Conservation (phyloP, 2,797 vertebrate species). For the Sebastes steindachneri region DNA sequence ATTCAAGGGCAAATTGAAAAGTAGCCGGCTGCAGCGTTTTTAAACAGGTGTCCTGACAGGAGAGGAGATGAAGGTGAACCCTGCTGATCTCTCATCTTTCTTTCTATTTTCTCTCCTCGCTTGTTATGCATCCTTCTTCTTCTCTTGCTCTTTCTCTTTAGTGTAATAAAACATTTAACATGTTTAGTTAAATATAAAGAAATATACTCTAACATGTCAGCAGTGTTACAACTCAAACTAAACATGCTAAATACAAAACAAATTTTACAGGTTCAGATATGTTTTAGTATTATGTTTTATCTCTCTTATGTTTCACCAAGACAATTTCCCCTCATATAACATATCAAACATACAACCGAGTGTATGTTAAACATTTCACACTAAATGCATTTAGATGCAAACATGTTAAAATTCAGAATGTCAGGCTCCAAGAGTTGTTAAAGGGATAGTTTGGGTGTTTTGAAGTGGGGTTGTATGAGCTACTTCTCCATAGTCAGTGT, state of each 20-base stretch:
- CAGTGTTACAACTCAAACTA: not conserved
- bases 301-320: fast-evolving
- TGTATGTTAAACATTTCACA: not conserved
- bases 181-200: not conserved
- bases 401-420: not conserved
- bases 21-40: conserved; percentile 17
- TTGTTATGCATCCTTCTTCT: not conserved
- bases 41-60: conserved; percentile 50
- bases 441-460: no score
- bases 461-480: no score
- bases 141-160: not conserved
- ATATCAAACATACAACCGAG: not conserved
- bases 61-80: conserved; percentile 46
- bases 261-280: not conserved
- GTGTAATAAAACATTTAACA: not conserved
- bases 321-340: not conserved
- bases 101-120: not conserved
- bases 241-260: not conserved
- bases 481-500: no score
- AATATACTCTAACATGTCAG: not conserved
- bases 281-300: not conserved
- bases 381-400: not conserved
- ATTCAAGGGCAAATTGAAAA: conserved; percentile 50
- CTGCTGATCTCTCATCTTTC: conserved; percentile 14
- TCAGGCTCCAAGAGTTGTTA: not conserved